Evolutionary conservation across 64 coral and sea anemone species (phyloP).

Genomic region (Porites lutea): DNA sequence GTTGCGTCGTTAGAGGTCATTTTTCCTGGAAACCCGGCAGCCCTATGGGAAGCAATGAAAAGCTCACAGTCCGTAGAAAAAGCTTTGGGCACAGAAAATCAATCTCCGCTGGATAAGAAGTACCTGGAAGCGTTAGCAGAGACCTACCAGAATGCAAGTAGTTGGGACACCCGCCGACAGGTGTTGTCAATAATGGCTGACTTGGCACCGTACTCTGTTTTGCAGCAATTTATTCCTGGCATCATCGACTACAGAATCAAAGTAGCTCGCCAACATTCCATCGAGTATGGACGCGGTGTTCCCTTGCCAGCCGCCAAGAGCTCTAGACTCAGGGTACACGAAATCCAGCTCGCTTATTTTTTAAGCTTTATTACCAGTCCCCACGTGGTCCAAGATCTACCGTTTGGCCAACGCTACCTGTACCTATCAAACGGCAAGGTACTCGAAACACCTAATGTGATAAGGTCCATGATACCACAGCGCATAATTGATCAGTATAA

Average conservation of each 20-base stretch:
- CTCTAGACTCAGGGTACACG: neutral
- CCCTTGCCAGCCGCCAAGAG: neutral
- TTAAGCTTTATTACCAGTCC: no score
- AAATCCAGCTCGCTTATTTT: conserved; percentile 27
- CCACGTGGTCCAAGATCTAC: no score
- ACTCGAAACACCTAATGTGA: conserved; percentile 27
- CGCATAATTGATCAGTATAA: conserved; percentile 10
- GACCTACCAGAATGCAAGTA: conserved; percentile 22
- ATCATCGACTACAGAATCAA: conserved; percentile 4
- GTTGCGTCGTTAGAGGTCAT: no score
- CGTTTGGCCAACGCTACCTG: no score
- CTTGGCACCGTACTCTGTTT: neutral
- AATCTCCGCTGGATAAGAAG: no score
- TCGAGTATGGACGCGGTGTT: conserved; percentile 7
- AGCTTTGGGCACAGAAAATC: conserved; percentile 12
- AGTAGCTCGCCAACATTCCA: no score
- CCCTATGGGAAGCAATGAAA: no score
- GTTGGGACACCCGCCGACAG: conserved; percentile 24
- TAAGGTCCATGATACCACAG: conserved; percentile 30
- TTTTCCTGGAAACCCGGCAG: no score
- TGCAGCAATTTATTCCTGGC: conserved; percentile 15
- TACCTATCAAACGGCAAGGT: no score
- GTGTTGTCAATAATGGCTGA: conserved; percentile 45
- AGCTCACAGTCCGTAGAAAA: neutral
- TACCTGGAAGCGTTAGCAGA: conserved; percentile 34